Evolutionary conservation across 2,113 vertebrate species (phyloP).

Genomic region (Rallus limicola): DNA sequence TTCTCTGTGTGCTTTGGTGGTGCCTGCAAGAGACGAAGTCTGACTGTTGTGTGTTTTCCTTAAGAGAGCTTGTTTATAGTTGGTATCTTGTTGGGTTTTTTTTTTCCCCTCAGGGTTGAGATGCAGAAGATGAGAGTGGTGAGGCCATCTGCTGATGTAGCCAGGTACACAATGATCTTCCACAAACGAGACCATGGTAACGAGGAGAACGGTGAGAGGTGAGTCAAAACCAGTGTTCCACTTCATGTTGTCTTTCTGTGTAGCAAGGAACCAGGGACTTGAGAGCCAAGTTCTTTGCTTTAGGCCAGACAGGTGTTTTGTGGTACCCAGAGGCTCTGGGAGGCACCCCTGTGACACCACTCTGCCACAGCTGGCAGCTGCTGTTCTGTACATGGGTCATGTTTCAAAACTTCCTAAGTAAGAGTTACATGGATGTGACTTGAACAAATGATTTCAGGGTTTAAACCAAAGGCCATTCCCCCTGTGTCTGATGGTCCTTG

Average conservation of each 20-base stretch:
- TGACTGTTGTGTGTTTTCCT: not conserved
- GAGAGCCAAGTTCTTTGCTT: not conserved
- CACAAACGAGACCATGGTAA: conserved; percentile 92
- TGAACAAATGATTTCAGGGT: not conserved
- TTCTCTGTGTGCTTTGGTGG: not conserved
- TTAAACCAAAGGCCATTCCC: not conserved
- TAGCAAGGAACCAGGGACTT: not conserved
- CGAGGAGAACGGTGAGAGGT: conserved; percentile 88
- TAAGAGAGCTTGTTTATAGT: not conserved
- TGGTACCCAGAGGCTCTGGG: not conserved
- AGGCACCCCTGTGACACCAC: not conserved
- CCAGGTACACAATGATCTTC: conserved; percentile 95
- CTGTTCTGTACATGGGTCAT: not conserved
- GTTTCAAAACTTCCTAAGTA: not conserved
- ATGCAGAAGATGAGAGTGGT: conserved; percentile 90
- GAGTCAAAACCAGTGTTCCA: not conserved
- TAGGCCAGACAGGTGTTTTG: not conserved
- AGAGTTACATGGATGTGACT: not conserved
- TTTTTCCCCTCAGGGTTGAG: conserved; percentile 80
- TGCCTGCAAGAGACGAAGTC: not conserved
- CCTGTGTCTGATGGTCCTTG: not conserved
- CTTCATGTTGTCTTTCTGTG: not conserved
- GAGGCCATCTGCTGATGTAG: conserved; percentile 82
- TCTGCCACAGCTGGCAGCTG: not conserved
- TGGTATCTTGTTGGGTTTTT: not conserved